Evolutionary conservation across 2,113 vertebrate species (phyloP), one percentile per base, ranked within the genome.

Genomic region (Harpagus bidentatus): DNA sequence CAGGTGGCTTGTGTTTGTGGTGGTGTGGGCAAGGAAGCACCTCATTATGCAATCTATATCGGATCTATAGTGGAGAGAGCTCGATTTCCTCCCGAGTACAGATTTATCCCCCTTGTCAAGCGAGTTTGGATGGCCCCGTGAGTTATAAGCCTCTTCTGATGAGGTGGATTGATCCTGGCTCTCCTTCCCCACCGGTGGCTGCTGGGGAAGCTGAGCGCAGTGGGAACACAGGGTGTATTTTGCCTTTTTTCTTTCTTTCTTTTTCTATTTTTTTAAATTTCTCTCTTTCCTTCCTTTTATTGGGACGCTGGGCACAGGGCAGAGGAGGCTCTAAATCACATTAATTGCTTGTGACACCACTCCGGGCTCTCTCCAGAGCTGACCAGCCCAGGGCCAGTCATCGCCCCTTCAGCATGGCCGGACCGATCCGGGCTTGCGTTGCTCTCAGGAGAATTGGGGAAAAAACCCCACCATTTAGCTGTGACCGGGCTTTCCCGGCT

Each of bases 21-120:
- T 90, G 73, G 56, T 79, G 82, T 95, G 92, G 92, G 84, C 79
- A 93, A 92, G 84, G 67, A 85, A 88, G 90, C 80, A 72, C 91
- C 91, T 87, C 65, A 28, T 87, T 82, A 76, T 66, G 77, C 72
- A 77, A 61, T 90, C 89, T 80, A 0, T 82, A 59, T 93, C 7
- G 1, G 81, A 86, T 96, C 95, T 93, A 4, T 85, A 89, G 83
- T 40, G 55, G 71, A 90, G 74, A 77, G 73, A 86, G 50, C 86
- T 94, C 21, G 3, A 59, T 94, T 96, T 97, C 92, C 80, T 94
- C 79, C 34, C 0, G 9, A 59, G 23, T 80, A 71, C 67, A 67
- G 86, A 85, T 92, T 65, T 90, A 42, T 78, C 40, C 58, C 42
- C 65, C 40, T 23, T 90, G 50, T 71, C 55, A 78, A 56, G 38